Percentiles rank a stretch among this genome's conserved stretches.
These are phyloP conservation scores for Mythimna vitellina DNA, from an alignment of 2,888 invertebrate genomes.

Conservation along the genomic window DNA sequence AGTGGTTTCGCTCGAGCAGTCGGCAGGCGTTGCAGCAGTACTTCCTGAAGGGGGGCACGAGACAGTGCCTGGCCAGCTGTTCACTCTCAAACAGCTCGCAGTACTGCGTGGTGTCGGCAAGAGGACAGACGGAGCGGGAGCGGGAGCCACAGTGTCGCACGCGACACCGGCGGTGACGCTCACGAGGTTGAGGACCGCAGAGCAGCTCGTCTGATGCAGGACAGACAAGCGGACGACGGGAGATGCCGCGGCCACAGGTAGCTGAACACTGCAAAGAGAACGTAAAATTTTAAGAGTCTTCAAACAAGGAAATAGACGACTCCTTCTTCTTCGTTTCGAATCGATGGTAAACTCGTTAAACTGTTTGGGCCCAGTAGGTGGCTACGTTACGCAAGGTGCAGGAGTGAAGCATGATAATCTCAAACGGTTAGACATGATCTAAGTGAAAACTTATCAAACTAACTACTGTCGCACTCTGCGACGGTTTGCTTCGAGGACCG, in stretches of 20 bases:
- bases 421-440: not conserved
- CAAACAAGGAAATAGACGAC: not conserved
- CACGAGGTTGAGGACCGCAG: conserved; percentile 89
- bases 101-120: conserved; percentile 84
- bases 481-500: too few relatives aligned
- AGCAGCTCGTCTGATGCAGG: conserved; percentile 85
- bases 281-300: not conserved
- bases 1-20: conserved; percentile 64
- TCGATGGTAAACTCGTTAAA: too few relatives aligned
- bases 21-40: conserved; percentile 91
- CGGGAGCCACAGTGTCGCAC: conserved; percentile 77
- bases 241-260: conserved; percentile 91
- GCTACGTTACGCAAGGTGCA: too few relatives aligned
- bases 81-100: conserved; percentile 84
- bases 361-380: too few relatives aligned
- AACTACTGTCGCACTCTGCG: too few relatives aligned
- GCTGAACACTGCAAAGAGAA: conserved; percentile 89
- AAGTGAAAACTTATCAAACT: too few relatives aligned
- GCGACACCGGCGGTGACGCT: conserved; percentile 88
- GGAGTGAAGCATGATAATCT: too few relatives aligned
- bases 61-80: conserved; percentile 89
- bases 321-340: too few relatives aligned
- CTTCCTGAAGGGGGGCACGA: conserved; percentile 89
- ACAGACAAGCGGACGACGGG: conserved; percentile 89
- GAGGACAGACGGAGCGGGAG: conserved; percentile 72